Base-by-base conservation (phyloP, 2,797 vertebrate genomes). In the Phyllotis vaccarum region DNA sequence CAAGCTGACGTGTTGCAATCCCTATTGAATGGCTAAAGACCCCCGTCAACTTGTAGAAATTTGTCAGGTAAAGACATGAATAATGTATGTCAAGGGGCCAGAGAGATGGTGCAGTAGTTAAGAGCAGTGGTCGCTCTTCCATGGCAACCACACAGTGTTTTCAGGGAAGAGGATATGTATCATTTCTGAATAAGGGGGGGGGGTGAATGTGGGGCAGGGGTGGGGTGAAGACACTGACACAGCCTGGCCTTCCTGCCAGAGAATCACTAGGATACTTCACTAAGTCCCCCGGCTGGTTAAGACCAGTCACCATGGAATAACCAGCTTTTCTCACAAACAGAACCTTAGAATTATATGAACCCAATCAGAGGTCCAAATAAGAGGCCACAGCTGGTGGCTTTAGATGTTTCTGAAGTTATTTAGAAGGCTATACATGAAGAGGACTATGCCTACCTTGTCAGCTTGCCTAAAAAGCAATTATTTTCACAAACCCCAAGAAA, bases 401-500 rank as follows among this genome's bases (percentile, higher is more conserved):
- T 40, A 70, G 3, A 11, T 80, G 40, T 75, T 93, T 40, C 70
- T 46, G 85, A 92, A 83, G 83, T 74, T 43, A 17, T 54, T 75
- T 9, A 34, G 29, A 76, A 46, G 52, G 43, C 49, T 70, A 58
- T 27, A 74, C 17, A 78, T 54, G 40, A 60, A 91, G 68, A 22
- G 64, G 83, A 87, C 19, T 66, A 34, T 54, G 29, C 14, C n/a
- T 72, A 49, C 16, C 72, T 81, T n/a, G 91, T 86, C 58, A n/a
- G 34, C 74, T 95, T 83, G 17, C 46, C 58, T 64, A 80, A 91
- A 83, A 76, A 93, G 52, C 22, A 82, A 40, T 66, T 70, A 74
- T 54, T 87, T 94, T 83, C 74, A 90, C 3, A 83, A 87, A 79
- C 19, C 27, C 21, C 81, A 49, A 17, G n/a, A 82, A 89, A 93